A percentile compares a stretch with the other conserved stretches of the same genome.
Evolutionary conservation across 2,797 vertebrate genomes (phyloP).

Genomic region (Limosa lapponica): DNA sequence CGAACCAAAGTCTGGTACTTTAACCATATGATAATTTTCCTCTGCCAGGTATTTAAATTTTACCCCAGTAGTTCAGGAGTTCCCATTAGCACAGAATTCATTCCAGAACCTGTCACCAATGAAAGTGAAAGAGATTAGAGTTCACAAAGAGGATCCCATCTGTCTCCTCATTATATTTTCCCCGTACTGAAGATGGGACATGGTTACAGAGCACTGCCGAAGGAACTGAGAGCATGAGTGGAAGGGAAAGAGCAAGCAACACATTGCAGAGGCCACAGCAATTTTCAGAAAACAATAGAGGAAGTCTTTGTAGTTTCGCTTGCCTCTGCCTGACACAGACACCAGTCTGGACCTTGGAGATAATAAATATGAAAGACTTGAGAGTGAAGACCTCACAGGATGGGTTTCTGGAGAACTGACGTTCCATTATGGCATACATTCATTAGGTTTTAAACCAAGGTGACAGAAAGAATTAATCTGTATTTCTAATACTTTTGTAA

Average conservation of each 20-base stretch:
- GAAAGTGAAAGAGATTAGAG: not conserved
- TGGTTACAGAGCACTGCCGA: rapidly evolving
- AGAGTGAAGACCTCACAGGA: not conserved
- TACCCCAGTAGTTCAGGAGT: not conserved
- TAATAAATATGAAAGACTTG: not conserved
- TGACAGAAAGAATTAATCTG: not conserved
- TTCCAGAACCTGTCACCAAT: not conserved
- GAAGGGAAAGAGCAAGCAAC: not conserved
- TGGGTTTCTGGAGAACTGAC: not conserved
- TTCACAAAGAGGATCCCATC: not conserved
- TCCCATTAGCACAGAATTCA: conserved; percentile 39
- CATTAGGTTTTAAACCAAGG: not conserved
- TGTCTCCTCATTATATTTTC: not conserved
- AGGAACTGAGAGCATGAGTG: not conserved
- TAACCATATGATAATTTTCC: not conserved
- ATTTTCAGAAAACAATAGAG: not conserved
- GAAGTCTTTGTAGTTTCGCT: not conserved
- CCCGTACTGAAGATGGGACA: not conserved
- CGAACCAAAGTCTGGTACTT: not conserved
- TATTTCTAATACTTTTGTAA: not conserved
- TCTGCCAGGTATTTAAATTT: conserved; percentile 35
- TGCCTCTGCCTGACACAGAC: not conserved
- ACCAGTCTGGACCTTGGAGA: not conserved
- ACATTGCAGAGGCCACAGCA: not conserved
- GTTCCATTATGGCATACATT: not conserved